A percentile compares a stretch with the other conserved stretches of the same genome.
phyloP scores from a whole-genome alignment of 2,888 invertebrate genomes.

The Drosophila parthenogenetica region DNA sequence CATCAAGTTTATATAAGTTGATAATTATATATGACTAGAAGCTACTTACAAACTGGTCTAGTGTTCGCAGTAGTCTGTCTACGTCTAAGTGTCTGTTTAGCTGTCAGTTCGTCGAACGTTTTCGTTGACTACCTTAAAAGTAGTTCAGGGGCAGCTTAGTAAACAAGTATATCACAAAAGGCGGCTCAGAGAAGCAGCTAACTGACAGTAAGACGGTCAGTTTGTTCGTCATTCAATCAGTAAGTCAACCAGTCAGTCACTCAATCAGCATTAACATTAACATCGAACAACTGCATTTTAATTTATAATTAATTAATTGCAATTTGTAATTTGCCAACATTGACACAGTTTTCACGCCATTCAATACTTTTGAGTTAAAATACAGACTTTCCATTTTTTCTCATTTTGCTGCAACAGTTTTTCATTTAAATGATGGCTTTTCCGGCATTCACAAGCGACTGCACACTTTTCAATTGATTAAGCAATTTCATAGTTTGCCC shows the following conservation, averaged over 20 bases:
- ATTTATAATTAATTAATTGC: slow-evolving; percentile 77
- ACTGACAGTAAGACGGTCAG: slow-evolving; percentile 21
- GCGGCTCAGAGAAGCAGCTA: slow-evolving; percentile 14
- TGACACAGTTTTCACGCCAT: slow-evolving; percentile 65
- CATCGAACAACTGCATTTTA: slow-evolving; percentile 44
- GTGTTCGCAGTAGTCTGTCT: not conserved
- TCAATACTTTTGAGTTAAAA: slow-evolving; percentile 22
- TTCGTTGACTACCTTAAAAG: slow-evolving; percentile 34
- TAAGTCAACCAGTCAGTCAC: slow-evolving; percentile 26
- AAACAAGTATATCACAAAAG: slow-evolving; percentile 32
- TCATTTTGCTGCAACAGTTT: slow-evolving; percentile 33
- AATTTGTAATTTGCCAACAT: slow-evolving; percentile 75
- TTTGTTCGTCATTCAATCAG: slow-evolving; percentile 7
- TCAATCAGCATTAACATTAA: slow-evolving; percentile 43
- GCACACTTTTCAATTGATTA: slow-evolving; percentile 77
- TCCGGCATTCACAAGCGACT: slow-evolving; percentile 71
- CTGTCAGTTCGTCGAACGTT: slow-evolving; percentile 1
- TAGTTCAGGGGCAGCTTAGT: slow-evolving; percentile 55
- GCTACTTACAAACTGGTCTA: slow-evolving; percentile 29
- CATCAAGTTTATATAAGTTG: slow-evolving; percentile 3
- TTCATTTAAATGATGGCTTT: slow-evolving; percentile 64
- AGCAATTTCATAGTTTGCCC: slow-evolving; percentile 65
- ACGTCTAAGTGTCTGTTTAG: slow-evolving; percentile 6
- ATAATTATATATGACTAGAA: slow-evolving; percentile 14
- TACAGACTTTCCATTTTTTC: slow-evolving; percentile 50